These are phyloP conservation scores for Dromaius novaehollandiae DNA, from an alignment of 2,113 vertebrate genomes.

Conservation along the genomic window DNA sequence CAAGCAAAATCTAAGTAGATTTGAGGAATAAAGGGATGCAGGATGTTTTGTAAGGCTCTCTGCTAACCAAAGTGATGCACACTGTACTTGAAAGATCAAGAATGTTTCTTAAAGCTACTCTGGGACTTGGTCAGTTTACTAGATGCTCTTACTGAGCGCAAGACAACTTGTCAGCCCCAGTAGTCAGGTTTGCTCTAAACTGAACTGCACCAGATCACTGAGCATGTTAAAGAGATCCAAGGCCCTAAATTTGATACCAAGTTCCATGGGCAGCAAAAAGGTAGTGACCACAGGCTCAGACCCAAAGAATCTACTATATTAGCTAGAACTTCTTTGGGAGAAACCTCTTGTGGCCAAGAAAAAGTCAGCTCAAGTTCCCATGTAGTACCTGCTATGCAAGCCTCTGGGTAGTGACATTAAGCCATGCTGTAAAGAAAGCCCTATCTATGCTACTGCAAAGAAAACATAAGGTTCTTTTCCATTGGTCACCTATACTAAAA, in stretches of 20 bases:
- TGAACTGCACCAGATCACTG: neutral
- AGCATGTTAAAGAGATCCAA: neutral
- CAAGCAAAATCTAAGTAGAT: neutral
- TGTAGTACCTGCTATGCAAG: neutral
- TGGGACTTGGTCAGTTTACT: neutral
- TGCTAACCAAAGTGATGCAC: neutral
- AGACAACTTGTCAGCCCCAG: neutral
- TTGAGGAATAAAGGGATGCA: neutral
- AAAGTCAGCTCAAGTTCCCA: neutral
- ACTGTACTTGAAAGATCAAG: neutral
- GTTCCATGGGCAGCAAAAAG: neutral
- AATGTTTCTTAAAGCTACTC: neutral
- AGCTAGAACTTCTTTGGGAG: neutral
- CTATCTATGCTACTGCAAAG: neutral
- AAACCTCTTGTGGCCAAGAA: neutral
- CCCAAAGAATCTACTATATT: too few relatives aligned
- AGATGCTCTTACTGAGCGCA: neutral
- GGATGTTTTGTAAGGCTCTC: neutral
- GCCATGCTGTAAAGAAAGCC: neutral
- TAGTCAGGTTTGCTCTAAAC: neutral
- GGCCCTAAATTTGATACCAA: neutral
- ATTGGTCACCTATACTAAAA: neutral
- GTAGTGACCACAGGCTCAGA: neutral
- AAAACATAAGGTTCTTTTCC: neutral
- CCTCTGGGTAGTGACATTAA: neutral